A percentile compares a stretch with the other conserved stretches of the same genome.
These are phyloP conservation scores for Babylonia areolata DNA, from an alignment of 1,140 invertebrate genomes.

Conservation along the genomic window DNA sequence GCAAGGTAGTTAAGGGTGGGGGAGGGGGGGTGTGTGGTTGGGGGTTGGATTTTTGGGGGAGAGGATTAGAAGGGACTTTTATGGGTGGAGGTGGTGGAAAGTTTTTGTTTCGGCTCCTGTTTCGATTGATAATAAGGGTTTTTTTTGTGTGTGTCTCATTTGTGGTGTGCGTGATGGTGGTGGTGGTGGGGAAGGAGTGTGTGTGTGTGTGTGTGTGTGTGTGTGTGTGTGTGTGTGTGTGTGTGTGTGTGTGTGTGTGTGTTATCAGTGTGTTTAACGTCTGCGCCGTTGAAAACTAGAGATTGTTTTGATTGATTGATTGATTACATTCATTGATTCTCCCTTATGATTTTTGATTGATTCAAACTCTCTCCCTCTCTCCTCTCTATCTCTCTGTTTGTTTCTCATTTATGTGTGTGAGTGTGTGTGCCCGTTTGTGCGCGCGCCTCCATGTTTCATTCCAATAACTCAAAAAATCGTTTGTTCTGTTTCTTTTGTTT, in stretches of 20 bases:
- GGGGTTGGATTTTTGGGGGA: no score
- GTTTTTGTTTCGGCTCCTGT: not conserved
- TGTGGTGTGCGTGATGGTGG: not conserved
- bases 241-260: not conserved
- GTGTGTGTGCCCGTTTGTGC: not conserved
- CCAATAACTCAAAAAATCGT: not conserved
- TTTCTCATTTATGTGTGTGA: not conserved
- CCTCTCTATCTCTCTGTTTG: not conserved
- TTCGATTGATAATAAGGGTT: no score
- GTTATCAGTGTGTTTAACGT: no score
- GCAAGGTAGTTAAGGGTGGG: not conserved
- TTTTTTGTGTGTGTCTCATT: no score
- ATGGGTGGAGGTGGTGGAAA: no score
- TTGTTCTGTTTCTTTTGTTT: not conserved
- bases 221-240: constrained; percentile 2
- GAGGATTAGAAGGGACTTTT: no score
- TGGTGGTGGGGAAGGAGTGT: not conserved
- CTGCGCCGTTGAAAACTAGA: no score
- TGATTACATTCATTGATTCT: no score
- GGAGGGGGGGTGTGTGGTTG: no score
- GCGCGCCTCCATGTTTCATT: not conserved
- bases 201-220: constrained; percentile 24
- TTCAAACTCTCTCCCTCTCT: no score
- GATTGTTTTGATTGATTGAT: no score
- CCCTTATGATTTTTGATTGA: no score